These are phyloP conservation scores for Verasper variegatus DNA, from an alignment of 2,113 vertebrate genomes.

Conservation along the genomic window DNA sequence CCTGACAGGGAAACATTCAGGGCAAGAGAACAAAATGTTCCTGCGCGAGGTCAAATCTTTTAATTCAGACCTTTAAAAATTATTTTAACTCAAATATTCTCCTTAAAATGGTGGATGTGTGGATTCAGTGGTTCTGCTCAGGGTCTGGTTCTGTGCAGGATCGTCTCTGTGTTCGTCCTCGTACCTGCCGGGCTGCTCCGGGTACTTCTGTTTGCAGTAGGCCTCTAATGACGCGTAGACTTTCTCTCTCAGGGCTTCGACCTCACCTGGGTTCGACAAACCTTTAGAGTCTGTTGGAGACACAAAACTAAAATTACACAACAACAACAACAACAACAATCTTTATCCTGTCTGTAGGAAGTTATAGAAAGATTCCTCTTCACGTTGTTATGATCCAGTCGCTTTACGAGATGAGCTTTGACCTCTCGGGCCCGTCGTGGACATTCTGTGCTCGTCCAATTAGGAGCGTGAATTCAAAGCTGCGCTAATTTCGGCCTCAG, in stretches of 20 bases:
- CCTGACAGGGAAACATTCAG: too few species aligned
- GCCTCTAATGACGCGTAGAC: constrained; percentile 97
- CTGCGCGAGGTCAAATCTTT: too few species aligned
- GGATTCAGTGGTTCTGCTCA: too few species aligned
- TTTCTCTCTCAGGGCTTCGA: constrained; percentile 96
- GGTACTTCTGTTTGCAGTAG: constrained; percentile 99
- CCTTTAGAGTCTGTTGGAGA: constrained; percentile 92
- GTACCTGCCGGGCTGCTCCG: constrained; percentile 97
- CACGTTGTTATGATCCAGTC: not conserved
- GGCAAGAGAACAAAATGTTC: too few species aligned
- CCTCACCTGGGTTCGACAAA: constrained; percentile 93
- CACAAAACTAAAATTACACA: not conserved
- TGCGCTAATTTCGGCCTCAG: constrained; percentile 49
- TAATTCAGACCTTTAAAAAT: too few species aligned
- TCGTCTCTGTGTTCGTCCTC: not conserved
- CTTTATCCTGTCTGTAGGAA: too few species aligned
- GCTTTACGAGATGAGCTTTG: constrained; percentile 52
- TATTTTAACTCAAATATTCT: too few species aligned
- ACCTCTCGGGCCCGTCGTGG: constrained; percentile 20
- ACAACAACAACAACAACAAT: not conserved
- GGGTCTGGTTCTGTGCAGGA: too few species aligned
- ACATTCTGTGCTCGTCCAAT: constrained; percentile 62
- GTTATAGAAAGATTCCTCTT: too few species aligned
- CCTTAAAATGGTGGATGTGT: too few species aligned
- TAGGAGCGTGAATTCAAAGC: constrained; percentile 38